Evolutionary conservation across 2,113 vertebrate genomes (phyloP).

Genomic region (Hydrochoerus hydrochaeris): DNA sequence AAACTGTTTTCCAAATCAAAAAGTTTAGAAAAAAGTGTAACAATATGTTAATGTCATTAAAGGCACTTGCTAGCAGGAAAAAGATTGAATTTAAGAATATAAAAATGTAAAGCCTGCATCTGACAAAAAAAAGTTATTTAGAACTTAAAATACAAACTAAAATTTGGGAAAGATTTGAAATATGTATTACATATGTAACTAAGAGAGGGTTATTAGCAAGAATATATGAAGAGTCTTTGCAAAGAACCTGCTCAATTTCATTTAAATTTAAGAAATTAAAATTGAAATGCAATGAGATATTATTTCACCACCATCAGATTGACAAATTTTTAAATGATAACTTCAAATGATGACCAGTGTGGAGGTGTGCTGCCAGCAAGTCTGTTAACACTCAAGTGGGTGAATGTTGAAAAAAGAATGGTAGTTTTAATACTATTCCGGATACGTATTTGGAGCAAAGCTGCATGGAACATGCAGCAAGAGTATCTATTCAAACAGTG

Average conservation of each 20-base stretch:
- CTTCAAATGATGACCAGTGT: neutral
- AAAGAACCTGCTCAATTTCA: neutral
- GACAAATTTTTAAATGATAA: constrained; percentile 18
- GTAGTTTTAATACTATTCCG: neutral
- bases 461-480: neutral
- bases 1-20: no score
- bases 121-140: constrained; percentile 14
- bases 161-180: neutral
- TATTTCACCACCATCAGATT: neutral
- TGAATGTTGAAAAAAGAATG: neutral
- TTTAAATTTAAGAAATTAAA: neutral
- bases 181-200: neutral
- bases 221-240: neutral
- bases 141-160: constrained; percentile 7
- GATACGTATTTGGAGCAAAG: constrained; percentile 10
- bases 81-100: neutral
- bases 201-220: neutral
- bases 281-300: constrained; percentile 9
- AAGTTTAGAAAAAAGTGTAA: neutral
- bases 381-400: neutral
- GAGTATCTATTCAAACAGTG: neutral
- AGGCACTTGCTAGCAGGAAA: neutral
- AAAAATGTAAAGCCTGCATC: neutral
- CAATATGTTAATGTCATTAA: neutral
- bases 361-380: neutral